Base-by-base conservation (phyloP, 2,797 vertebrate genomes). In the Malacoctenus gilli region DNA sequence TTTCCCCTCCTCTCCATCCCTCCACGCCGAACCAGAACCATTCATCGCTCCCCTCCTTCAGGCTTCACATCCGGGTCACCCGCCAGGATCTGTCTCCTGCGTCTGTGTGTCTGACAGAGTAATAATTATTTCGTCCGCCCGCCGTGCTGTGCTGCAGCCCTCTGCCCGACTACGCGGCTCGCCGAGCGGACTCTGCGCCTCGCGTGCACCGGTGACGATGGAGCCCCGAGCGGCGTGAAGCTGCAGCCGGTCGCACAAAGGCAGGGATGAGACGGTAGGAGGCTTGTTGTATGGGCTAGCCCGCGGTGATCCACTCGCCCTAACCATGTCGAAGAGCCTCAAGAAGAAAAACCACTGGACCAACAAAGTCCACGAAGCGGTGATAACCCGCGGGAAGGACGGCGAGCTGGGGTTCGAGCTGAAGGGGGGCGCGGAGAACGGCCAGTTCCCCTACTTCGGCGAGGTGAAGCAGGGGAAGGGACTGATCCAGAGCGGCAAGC, bases 281-380 rank as follows among this genome's bases (percentile, higher is more conserved):
- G 74, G 80, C 80, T 79, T 70, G 25, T 78, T 81, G 75, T 76
- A 75, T 74, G 79, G 84, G 80, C 68, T 84, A 82, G 77, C 77
- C 83, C 80, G 86, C 75, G 85, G 84, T 86, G 84, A 85, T 72
- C 50, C 64, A 82, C 69, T 88, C 79, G 80, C 83, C 80, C 71
- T 89, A 92, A 95, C 93, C 85, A 98, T 98, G 96, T 98, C 97
- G 91, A 99, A 98, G 89, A 96, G 93, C 92, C 93, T 96, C 89
- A 99, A 97, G 91, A 99, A 98, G 93, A 98, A 97, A 88, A 97
- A 94, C 93, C 97, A 99, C 94, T 98, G 97, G 97, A 98, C 95
- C 79, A 97, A 95, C 92, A 96, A 96, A 93, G 96, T 99, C 95
- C 97, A 98, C 85, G 97, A 99, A 93, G 95, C 94, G 67, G 94